Percentiles rank a stretch among this genome's conserved stretches.
Conservation (phyloP, 2,113 vertebrate genomes). For the Chaetops frenatus region DNA sequence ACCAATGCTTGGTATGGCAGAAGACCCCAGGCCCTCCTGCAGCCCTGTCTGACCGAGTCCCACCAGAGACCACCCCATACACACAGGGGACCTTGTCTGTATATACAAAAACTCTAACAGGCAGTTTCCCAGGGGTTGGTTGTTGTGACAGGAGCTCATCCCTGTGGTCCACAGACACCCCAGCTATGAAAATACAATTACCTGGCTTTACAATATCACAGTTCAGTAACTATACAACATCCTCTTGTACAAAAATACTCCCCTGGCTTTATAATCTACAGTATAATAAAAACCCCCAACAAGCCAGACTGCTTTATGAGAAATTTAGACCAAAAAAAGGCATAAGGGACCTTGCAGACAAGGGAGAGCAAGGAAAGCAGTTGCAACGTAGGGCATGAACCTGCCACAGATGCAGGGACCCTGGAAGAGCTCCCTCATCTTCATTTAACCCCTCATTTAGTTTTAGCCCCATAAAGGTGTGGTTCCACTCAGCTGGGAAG, state of each 20-base stretch:
- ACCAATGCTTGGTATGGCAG: not conserved
- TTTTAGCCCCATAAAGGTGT: not conserved
- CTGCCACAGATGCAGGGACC: not conserved
- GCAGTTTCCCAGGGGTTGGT: not conserved
- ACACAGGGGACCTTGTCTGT: not conserved
- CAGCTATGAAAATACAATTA: not conserved
- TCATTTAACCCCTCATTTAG: not conserved
- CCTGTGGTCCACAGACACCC: not conserved
- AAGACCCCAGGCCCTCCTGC: not conserved
- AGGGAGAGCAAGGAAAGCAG: not conserved
- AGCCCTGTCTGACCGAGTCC: not conserved
- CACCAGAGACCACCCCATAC: not conserved
- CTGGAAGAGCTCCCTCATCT: not conserved
- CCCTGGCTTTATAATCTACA: not conserved
- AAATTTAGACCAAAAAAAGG: not conserved
- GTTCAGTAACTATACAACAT: not conserved
- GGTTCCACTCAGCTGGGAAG: not conserved
- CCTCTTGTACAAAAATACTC: conserved; percentile 9
- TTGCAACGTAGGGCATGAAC: not conserved
- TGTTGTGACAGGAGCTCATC: not conserved
- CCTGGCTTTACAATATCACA: not conserved
- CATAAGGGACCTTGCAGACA: not conserved
- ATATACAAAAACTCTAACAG: not conserved
- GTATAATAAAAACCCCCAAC: not conserved
- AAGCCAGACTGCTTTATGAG: not conserved